Conservation (phyloP, 1,140 invertebrate genomes). For the Sycophila sp. region DNA sequence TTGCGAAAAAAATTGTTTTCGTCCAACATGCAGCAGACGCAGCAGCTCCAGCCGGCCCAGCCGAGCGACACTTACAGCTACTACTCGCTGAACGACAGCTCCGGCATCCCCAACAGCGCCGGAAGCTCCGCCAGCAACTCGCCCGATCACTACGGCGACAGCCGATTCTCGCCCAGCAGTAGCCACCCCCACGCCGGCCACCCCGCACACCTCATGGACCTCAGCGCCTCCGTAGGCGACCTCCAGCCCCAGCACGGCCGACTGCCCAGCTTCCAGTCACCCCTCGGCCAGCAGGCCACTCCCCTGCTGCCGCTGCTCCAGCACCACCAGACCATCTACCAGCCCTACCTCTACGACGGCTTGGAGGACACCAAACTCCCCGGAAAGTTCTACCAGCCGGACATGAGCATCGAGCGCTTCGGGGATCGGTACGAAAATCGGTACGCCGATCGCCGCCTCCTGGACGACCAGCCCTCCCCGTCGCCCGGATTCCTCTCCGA, state of each 20-base stretch:
- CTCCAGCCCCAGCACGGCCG: slow-evolving; percentile 7
- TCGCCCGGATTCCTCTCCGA: slow-evolving; percentile 42
- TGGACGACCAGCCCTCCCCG: slow-evolving; percentile 25
- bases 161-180: slow-evolving; percentile 43
- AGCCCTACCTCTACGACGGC: slow-evolving; percentile 44
- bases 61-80: slow-evolving; percentile 4
- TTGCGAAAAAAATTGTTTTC: not conserved
- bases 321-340: slow-evolving; percentile 28
- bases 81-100: slow-evolving; percentile 26
- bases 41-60: slow-evolving; percentile 10
- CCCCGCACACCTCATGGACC: slow-evolving; percentile 58
- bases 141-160: slow-evolving; percentile 49
- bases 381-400: slow-evolving; percentile 4
- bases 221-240: slow-evolving; percentile 45
- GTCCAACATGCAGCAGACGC: not conserved
- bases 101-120: slow-evolving; percentile 50
- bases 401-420: not conserved
- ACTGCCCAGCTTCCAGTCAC: slow-evolving; percentile 39
- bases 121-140: slow-evolving; percentile 56
- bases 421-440: slow-evolving; percentile 42
- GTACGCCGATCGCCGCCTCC: slow-evolving; percentile 30
- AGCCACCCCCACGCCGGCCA: too few species aligned
- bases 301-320: slow-evolving; percentile 5
- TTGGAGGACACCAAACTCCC: slow-evolving; percentile 20
- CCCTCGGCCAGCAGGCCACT: slow-evolving; percentile 31